Evolutionary conservation across 1,140 invertebrate species (phyloP).

Genomic region (Eriosoma lanigerum): DNA sequence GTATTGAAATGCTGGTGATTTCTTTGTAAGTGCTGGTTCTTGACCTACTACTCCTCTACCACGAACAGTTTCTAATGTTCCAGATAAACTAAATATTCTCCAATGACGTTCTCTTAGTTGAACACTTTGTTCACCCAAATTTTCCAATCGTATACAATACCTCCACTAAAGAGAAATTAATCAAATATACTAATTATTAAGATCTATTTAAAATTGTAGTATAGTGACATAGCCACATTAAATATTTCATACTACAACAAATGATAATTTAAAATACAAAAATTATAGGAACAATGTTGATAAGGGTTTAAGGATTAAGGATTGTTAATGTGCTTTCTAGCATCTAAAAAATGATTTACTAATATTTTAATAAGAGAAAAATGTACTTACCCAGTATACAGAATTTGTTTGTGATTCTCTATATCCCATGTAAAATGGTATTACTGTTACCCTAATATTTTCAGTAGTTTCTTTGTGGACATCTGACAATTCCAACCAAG

Average conservation of each 20-base stretch:
- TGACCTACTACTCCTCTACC: slow-evolving; percentile 93
- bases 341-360: no score
- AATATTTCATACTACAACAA: no score
- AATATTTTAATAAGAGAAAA: neutral
- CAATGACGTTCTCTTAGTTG: slow-evolving; percentile 93
- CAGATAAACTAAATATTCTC: slow-evolving; percentile 93
- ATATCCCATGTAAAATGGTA: slow-evolving; percentile 96
- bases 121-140: slow-evolving; percentile 83
- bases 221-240: no score
- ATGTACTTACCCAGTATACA: slow-evolving; percentile 80
- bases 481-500: slow-evolving; percentile 93
- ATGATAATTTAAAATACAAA: no score
- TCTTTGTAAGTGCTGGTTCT: slow-evolving; percentile 86
- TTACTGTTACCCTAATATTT: slow-evolving; percentile 91
- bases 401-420: slow-evolving; percentile 82
- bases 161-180: slow-evolving; percentile 70
- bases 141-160: slow-evolving; percentile 94
- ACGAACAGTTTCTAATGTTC: slow-evolving; percentile 90
- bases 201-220: no score
- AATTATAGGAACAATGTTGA: no score
- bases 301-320: no score
- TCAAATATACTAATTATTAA: neutral
- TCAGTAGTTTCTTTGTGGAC: slow-evolving; percentile 98
- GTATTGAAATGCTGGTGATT: slow-evolving; percentile 93
- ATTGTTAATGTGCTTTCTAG: no score